Base-by-base conservation (phyloP, 2,113 vertebrate species). In the Ophiodon elongatus region DNA sequence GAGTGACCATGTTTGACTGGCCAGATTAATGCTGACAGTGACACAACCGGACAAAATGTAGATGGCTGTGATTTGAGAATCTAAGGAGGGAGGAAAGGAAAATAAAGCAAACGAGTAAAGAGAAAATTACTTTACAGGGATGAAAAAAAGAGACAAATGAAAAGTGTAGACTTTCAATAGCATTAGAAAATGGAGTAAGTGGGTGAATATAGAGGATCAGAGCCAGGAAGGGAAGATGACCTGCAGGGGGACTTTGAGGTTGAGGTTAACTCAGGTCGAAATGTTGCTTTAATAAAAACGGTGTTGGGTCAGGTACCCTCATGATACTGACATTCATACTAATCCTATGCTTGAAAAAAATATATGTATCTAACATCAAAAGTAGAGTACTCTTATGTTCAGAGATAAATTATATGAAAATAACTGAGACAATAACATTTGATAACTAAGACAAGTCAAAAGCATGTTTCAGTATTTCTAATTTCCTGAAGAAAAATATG, bases 1-100 rank as follows among this genome's bases (percentile, higher is more conserved):
- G 33, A 67, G 41, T 65, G 59, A 59, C 62, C 8, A 47, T 37
- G 73, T 79, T 29, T 73, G 56, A 85, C 65, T 37, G 67, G 63
- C 31, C 65, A 60, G 69, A 71, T 85, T 67, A 75, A 68, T 67
- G 83, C 79, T 56, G 77, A 79, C 80, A 72, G 63, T 64, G 74
- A 76, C 80, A 72, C 63, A 74, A 66, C 35, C n/a, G 4, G 31
- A 77, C 60, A 27, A 88, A 77, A 85, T 57, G 73, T 60, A 31
- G 77, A 65, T 27, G 69, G 25, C 8, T 14, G 59, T 57, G 69
- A 85, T 60, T 59, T 65, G 43, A 81, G 45, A 62, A 50, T 2
- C 27, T 14, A 41, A 47, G n/a, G n/a, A 70, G 19, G 57, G n/a
- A 68, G 45, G 62, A 19, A 27, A 29, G 1, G 2, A 25, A 82